Percentiles rank a stretch among this genome's conserved stretches.
phyloP scores from a whole-genome alignment of 1,140 invertebrate genomes.

The Papilio polytes region DNA sequence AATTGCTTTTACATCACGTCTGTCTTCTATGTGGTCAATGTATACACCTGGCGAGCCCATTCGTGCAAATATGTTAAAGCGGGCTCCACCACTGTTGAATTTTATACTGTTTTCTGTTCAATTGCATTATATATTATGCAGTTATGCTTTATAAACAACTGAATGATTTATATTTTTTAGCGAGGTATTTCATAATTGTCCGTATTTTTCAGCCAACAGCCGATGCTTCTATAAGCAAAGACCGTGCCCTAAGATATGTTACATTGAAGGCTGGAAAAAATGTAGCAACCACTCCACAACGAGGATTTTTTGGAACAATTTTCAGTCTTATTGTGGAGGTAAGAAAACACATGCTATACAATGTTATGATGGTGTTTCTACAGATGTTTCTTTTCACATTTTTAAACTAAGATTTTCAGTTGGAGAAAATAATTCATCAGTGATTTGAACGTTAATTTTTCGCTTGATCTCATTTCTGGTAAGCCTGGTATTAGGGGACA shows the following conservation, averaged over 20 bases:
- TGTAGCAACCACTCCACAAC: constrained; percentile 66
- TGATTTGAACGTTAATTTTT: too few species aligned
- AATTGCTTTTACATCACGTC: too few species aligned
- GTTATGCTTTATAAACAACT: background rate
- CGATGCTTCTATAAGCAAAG: constrained; percentile 71
- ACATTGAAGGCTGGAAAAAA: constrained; percentile 60
- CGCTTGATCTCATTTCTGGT: too few species aligned
- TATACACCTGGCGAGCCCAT: too few species aligned
- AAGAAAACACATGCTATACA: constrained; percentile 38
- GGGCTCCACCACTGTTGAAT: too few species aligned
- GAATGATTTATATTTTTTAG: background rate
- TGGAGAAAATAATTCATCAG: too few species aligned
- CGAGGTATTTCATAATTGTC: background rate
- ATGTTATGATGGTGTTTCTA: too few species aligned
- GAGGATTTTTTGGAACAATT: constrained; percentile 80
- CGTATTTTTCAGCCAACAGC: constrained; percentile 69
- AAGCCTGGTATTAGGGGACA: too few species aligned
- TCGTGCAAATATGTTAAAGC: too few species aligned
- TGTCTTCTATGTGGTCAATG: too few species aligned
- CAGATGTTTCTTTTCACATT: background rate
- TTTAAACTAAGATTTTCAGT: too few species aligned
- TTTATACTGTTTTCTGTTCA: too few species aligned
- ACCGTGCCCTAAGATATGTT: constrained; percentile 64
- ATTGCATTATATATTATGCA: background rate
- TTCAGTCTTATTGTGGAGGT: constrained; percentile 75